Evolutionary conservation across 2,888 invertebrate species (phyloP).

Genomic region (Tanypteryx hageni): DNA sequence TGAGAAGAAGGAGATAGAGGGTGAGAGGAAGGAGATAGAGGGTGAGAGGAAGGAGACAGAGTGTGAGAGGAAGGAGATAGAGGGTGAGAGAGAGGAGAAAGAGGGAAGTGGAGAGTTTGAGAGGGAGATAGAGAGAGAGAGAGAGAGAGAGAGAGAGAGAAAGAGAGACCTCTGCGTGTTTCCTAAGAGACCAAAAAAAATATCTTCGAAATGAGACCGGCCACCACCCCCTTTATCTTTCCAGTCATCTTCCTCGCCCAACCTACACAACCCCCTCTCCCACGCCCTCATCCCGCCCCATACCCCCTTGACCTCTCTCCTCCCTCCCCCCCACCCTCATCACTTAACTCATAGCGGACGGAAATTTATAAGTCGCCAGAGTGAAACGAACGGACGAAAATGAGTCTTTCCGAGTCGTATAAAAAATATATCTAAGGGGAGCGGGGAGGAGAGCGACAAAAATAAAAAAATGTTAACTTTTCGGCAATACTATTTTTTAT

Average conservation of each 20-base stretch:
- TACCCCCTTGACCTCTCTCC: not conserved
- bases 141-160: not conserved
- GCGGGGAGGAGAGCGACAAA: not conserved
- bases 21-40: not conserved
- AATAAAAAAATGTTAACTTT: not conserved
- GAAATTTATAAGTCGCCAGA: slow-evolving; percentile 21
- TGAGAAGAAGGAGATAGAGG: not conserved
- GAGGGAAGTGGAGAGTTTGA: not conserved
- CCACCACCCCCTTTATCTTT: not conserved
- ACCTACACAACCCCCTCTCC: not conserved
- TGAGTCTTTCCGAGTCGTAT: slow-evolving; percentile 3
- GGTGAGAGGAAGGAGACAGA: not conserved
- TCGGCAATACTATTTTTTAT: not conserved
- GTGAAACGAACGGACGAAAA: not conserved
- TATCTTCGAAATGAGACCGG: slow-evolving; percentile 10
- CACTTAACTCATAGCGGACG: not conserved
- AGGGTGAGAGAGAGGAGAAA: not conserved
- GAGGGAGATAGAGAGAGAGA: not conserved
- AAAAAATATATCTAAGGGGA: not conserved
- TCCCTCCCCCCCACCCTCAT: not conserved
- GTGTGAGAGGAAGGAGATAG: not conserved
- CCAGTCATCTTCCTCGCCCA: not conserved
- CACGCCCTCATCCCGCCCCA: not conserved
- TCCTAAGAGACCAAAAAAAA: not conserved
- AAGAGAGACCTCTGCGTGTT: not conserved